A percentile compares a stretch with the other conserved stretches of the same genome.
Evolutionary conservation across 2,797 vertebrate genomes (phyloP).

Genomic region (Sternarchorhynchus goeldii): DNA sequence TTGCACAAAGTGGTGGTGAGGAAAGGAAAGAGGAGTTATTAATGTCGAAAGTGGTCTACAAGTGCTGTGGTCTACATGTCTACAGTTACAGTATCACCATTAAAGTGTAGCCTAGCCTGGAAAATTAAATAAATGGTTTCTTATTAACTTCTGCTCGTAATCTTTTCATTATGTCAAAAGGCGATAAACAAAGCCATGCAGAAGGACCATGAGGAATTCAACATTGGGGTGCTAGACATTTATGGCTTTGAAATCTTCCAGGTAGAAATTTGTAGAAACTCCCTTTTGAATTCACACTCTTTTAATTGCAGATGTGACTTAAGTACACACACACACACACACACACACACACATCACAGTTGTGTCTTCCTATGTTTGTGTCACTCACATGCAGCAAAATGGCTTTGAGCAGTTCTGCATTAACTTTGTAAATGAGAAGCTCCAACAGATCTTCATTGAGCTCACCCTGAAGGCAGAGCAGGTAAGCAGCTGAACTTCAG

Average conservation of each 20-base stretch:
- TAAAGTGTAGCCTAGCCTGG: not conserved
- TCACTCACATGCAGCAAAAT: conserved; percentile 65
- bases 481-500: conserved; percentile 58
- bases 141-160: too few relatives aligned
- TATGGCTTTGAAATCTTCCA: conserved; percentile 88
- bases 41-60: too few relatives aligned
- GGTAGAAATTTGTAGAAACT: conserved; percentile 61
- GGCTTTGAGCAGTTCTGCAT: conserved; percentile 86
- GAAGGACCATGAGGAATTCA: conserved; percentile 79
- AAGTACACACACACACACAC: not conserved
- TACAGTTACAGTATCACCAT: too few relatives aligned
- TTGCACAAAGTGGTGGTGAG: too few relatives aligned
- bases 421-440: conserved; percentile 86
- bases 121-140: too few relatives aligned
- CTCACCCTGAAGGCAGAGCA: conserved; percentile 85
- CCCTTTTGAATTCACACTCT: not conserved
- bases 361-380: conserved; percentile 2
- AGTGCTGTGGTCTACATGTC: too few relatives aligned
- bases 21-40: too few relatives aligned
- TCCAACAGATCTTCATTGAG: conserved; percentile 86
- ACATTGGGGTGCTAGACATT: conserved; percentile 83
- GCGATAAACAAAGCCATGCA: conserved; percentile 81
- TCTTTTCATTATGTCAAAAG: conserved; percentile 57
- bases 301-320: not conserved
- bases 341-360: not conserved